Base-by-base conservation (phyloP, 2,113 vertebrate species). In the Pungitius pungitius region DNA sequence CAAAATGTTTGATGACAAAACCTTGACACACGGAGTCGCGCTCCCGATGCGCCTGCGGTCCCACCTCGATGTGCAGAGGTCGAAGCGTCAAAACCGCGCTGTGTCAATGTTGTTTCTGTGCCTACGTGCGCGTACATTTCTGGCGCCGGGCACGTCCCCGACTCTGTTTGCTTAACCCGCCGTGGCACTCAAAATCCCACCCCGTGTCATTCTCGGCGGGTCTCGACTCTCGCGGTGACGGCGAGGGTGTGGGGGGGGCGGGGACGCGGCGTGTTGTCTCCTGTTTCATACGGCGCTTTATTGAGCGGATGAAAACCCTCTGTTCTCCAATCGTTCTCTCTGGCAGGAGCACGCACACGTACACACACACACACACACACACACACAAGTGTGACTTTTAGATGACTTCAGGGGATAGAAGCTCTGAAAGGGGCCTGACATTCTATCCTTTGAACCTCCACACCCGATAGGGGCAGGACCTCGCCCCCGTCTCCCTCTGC, bases 161-260 rank as follows among this genome's bases (percentile, higher is more conserved):
- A 74, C 62, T 69, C 64, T 88, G 85, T 92, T 92, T 89, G 85
- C 69, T 86, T 90, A 91, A 90, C 89, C 88, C 81, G 86, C 88
- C 84, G 80, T 24, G 63, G 71, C 85, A 81, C 86, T 82, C 58
- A 72, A 78, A 75, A n/a, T n/a, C n/a, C n/a, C n/a, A 45, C 56
- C 80, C 51, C 51, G 47, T 63, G 77, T 87, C 86, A 85, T 84
- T 84, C 85, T 85, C 33, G 30, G 68, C 45, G 20, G 42, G 69
- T 82, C 77, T 87, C 30, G 80, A 63, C 76, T 67, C 59, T 87
- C 43, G 20, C 80, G 43, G 80, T 89, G 89, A 88, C 91, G 89
- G 85, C 85, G 73, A 86, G 85, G 90, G 33, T 7, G 30, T 5
- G 30, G 5, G 30, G 30, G 30, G 30, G 30, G 30, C 2, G 82